Percentiles rank a stretch among this genome's conserved stretches.
Evolutionary conservation across 2,888 invertebrate genomes (phyloP).

Genomic region (Drosophila prolongata): DNA sequence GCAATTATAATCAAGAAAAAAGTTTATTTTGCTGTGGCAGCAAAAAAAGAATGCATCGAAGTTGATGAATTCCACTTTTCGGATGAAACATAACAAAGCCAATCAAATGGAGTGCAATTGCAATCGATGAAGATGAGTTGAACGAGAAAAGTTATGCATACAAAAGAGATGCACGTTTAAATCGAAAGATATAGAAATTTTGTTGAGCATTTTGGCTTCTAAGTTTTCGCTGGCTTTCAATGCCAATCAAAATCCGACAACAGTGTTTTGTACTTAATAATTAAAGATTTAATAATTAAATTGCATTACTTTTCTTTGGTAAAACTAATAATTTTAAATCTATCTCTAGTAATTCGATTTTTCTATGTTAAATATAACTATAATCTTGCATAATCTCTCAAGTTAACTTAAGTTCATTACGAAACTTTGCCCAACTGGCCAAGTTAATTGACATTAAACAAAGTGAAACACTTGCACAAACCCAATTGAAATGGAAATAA

Average conservation of each 20-base stretch:
- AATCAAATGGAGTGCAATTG: constrained; percentile 13
- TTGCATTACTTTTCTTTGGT: neutral
- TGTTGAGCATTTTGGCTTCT: neutral
- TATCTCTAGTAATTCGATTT: no score
- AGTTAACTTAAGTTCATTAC: constrained; percentile 13
- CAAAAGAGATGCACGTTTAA: neutral
- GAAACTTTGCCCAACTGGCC: constrained; percentile 15
- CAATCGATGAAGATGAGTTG: constrained; percentile 4
- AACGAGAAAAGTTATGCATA: constrained; percentile 1
- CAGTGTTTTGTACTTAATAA: no score
- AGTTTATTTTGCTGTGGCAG: neutral
- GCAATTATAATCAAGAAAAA: constrained; percentile 1
- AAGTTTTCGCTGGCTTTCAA: neutral
- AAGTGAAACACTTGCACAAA: constrained; percentile 58
- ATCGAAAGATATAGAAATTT: neutral
- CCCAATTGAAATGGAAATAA: constrained; percentile 28
- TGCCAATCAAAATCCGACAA: neutral
- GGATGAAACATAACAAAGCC: constrained; percentile 10
- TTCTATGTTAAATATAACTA: neutral
- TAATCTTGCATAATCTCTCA: constrained; percentile 9
- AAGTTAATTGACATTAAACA: constrained; percentile 29
- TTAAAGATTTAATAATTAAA: neutral
- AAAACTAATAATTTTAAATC: no score
- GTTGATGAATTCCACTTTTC: neutral
- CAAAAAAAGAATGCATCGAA: neutral